A percentile compares a stretch with the other conserved stretches of the same genome.
These are phyloP conservation scores for Lepidonotus clava DNA, from an alignment of 2,888 invertebrate genomes.

Conservation along the genomic window DNA sequence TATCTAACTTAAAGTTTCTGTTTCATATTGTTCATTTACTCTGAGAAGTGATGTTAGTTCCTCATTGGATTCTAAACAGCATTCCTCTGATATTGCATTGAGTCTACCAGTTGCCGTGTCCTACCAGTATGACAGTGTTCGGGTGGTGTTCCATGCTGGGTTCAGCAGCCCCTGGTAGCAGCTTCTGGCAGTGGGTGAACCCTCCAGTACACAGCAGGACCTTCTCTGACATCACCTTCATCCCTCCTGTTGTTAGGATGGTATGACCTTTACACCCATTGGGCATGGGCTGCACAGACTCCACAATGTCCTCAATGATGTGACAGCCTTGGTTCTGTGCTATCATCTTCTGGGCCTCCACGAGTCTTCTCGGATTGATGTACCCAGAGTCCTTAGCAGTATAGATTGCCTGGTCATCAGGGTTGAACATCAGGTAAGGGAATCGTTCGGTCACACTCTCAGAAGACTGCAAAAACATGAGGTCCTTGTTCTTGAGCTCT, in stretches of 20 bases:
- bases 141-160: not conserved
- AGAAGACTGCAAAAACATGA: not conserved
- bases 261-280: not conserved
- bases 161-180: not conserved
- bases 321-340: not conserved
- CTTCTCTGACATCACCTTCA: not conserved
- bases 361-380: constrained; percentile 21
- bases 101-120: not conserved
- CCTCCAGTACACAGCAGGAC: constrained; percentile 27
- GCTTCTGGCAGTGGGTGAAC: constrained; percentile 29
- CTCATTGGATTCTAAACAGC: not conserved
- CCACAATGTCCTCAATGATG: not conserved
- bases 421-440: not conserved
- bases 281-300: constrained; percentile 6
- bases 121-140: constrained; percentile 31
- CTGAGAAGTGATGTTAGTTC: too few species aligned
- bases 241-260: not conserved
- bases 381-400: not conserved
- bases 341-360: constrained; percentile 24
- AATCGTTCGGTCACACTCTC: not conserved
- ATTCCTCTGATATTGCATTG: not conserved
- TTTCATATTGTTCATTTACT: too few species aligned
- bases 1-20: too few species aligned
- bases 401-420: not conserved
- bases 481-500: not conserved